phyloP scores from a whole-genome alignment of 2,797 vertebrate genomes.

The Anomalospiza imberbis region DNA sequence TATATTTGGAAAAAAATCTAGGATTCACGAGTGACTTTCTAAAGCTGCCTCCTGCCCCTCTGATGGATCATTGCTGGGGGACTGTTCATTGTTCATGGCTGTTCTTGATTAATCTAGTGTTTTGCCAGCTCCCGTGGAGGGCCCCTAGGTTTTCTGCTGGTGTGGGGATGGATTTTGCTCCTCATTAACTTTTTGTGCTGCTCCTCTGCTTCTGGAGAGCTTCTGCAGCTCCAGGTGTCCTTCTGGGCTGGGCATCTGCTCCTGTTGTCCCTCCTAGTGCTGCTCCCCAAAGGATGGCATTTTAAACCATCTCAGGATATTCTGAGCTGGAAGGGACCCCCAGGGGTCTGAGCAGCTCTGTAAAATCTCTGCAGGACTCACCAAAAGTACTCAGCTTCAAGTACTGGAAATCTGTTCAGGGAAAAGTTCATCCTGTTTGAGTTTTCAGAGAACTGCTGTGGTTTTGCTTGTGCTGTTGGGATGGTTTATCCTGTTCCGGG shows the following conservation, averaged over 20 bases:
- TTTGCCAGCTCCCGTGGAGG: neutral
- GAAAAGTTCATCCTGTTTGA: neutral
- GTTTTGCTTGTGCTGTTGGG: neutral
- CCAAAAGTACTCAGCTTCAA: neutral
- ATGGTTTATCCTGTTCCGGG: neutral
- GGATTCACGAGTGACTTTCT: neutral
- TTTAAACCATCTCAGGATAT: neutral
- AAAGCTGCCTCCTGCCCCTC: neutral
- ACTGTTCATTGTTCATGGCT: neutral
- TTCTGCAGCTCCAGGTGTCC: slow-evolving; percentile 59
- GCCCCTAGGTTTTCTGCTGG: slow-evolving; percentile 14
- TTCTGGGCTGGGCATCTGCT: slow-evolving; percentile 64
- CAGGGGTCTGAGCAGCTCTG: neutral
- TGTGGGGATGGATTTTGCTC: slow-evolving; percentile 68
- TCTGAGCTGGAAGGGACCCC: neutral
- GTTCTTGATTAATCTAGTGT: neutral
- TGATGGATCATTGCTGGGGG: neutral
- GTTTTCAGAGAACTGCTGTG: neutral
- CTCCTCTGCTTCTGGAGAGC: slow-evolving; percentile 56
- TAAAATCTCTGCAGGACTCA: neutral
- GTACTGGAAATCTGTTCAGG: neutral
- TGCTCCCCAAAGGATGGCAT: neutral
- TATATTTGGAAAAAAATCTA: neutral
- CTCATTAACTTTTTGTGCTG: slow-evolving; percentile 74
- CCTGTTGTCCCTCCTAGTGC: neutral